phyloP scores from a whole-genome alignment of 2,888 invertebrate species.

The Apeira syringaria region DNA sequence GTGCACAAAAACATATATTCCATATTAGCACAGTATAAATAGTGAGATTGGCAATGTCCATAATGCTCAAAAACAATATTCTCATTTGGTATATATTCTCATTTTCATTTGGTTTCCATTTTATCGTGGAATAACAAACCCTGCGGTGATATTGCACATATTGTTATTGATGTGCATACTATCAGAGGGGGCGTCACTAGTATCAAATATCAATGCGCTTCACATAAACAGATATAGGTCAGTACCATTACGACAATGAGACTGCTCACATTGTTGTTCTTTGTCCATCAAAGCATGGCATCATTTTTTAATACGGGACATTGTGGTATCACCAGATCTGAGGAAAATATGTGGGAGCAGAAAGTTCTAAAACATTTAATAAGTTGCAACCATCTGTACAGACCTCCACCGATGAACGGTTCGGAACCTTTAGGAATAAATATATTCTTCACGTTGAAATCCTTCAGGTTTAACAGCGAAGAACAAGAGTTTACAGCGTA shows the following conservation, averaged over 20 bases:
- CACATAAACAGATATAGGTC: not conserved
- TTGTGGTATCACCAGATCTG: constrained; percentile 19
- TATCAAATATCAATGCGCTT: constrained; percentile 6
- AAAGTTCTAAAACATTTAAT: constrained; percentile 25
- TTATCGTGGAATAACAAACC: too few species aligned
- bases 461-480: constrained; percentile 38
- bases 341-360: constrained; percentile 33
- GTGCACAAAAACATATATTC: too few species aligned
- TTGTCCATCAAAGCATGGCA: constrained; percentile 7
- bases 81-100: too few species aligned
- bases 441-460: constrained; percentile 35
- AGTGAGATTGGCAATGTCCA: too few species aligned
- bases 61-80: too few species aligned
- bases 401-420: constrained; percentile 9
- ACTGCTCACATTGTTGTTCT: constrained; percentile 10
- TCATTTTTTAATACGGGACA: constrained; percentile 3
- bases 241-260: constrained; percentile 19
- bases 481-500: constrained; percentile 35
- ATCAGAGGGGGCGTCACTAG: constrained; percentile 10
- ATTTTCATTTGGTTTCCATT: too few species aligned
- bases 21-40: too few species aligned
- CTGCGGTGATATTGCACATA: too few species aligned
- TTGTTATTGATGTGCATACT: not conserved
- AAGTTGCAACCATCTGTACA: not conserved
- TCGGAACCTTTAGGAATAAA: constrained; percentile 22